A percentile compares a stretch with the other conserved stretches of the same genome.
Conservation (phyloP, 2,888 invertebrate genomes). For the Heliconius hortense region DNA sequence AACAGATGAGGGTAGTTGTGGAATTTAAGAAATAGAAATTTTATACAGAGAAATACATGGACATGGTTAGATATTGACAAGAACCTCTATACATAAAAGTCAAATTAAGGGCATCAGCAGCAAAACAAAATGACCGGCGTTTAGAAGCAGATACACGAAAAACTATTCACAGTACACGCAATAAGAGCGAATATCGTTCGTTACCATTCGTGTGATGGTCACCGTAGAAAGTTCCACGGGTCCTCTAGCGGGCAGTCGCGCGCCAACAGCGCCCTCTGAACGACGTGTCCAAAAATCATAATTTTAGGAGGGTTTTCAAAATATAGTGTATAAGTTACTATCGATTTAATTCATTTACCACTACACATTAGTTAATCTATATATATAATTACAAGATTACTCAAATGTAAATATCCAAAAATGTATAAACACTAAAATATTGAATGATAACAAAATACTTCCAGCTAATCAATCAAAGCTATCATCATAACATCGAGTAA, state of each 20-base stretch:
- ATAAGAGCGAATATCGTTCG: slow-evolving; percentile 16
- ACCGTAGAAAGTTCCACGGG: slow-evolving; percentile 60
- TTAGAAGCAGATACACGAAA: slow-evolving; percentile 34
- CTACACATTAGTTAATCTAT: not conserved
- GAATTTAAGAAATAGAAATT: not conserved
- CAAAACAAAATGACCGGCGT: slow-evolving; percentile 19
- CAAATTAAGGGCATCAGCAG: not conserved
- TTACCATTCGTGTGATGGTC: slow-evolving; percentile 68
- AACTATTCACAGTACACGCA: slow-evolving; percentile 27
- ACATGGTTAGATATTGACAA: not conserved
- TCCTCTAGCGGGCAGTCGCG: slow-evolving; percentile 55
- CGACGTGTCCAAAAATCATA: slow-evolving; percentile 33
- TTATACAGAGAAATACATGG: not conserved
- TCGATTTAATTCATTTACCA: not conserved
- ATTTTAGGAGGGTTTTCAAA: slow-evolving; percentile 1
- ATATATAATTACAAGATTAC: not conserved
- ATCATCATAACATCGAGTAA: not conserved
- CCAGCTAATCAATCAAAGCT: not conserved
- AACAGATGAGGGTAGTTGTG: slow-evolving; percentile 6
- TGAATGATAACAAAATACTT: slow-evolving; percentile 11
- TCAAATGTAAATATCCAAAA: no score
- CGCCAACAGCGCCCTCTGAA: slow-evolving; percentile 45
- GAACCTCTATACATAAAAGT: not conserved
- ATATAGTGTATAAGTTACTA: not conserved
- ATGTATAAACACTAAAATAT: not conserved